Percentiles rank a stretch among this genome's conserved stretches.
These are phyloP conservation scores for Colostygia pectinataria DNA, from an alignment of 2,888 invertebrate species.

Conservation along the genomic window DNA sequence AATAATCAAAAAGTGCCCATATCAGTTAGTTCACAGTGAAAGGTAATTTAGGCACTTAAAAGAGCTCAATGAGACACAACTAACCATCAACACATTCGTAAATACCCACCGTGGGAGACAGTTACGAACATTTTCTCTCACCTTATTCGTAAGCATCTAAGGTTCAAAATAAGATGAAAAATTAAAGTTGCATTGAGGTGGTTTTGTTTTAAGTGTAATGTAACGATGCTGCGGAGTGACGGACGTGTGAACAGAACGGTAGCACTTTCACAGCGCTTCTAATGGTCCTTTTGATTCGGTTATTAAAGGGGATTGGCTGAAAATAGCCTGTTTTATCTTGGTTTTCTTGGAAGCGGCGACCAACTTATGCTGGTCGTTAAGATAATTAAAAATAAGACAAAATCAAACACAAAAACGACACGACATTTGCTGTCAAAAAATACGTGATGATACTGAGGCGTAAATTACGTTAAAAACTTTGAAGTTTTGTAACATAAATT, in stretches of 20 bases:
- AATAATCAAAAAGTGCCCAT: background rate
- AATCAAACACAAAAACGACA: too few species aligned
- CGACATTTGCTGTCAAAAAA: too few species aligned
- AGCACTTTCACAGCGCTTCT: conserved; percentile 64
- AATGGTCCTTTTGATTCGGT: conserved; percentile 44
- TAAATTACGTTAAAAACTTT: too few species aligned
- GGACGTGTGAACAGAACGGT: conserved; percentile 71
- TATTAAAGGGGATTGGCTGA: conserved; percentile 38
- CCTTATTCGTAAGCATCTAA: conserved; percentile 37
- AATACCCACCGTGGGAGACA: conserved; percentile 67
- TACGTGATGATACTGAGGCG: too few species aligned
- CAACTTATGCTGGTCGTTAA: too few species aligned
- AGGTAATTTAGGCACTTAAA: conserved; percentile 11
- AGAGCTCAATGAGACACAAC: conserved; percentile 12
- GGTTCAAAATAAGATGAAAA: conserved; percentile 31
- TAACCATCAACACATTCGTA: conserved; percentile 43
- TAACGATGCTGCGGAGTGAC: conserved; percentile 61
- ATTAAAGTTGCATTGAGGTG: conserved; percentile 13
- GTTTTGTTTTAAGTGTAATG: conserved; percentile 40
- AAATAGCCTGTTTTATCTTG: conserved; percentile 26
- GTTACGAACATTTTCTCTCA: conserved; percentile 28
- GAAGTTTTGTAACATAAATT: too few species aligned
- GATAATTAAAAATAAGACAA: too few species aligned
- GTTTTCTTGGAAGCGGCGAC: too few species aligned
- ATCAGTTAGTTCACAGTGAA: background rate